Base-by-base conservation (phyloP, 2,113 vertebrate species). In the Bambusicola thoracicus region DNA sequence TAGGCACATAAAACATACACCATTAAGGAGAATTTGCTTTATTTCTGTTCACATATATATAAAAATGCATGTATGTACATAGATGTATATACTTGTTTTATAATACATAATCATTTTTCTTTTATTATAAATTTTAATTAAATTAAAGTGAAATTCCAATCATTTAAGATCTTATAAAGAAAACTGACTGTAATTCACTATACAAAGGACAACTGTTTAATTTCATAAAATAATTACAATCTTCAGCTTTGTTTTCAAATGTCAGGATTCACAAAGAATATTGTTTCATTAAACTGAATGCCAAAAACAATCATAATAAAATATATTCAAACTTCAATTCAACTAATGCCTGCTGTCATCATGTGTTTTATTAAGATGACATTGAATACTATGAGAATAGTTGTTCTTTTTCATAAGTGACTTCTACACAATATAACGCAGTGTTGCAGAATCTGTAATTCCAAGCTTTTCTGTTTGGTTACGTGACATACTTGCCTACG, bases 391-490 rank as follows among this genome's bases (percentile, higher is more conserved):
- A 51, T 13, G 15, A 34, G 8, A 22, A 87, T 43, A 51, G 65
- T 82, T 77, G 11, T 93, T 93, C 67, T 91, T 91, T 29, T 15
- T 81, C 38, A 67, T 81, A 92, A 81, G 85, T 66, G 1, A n/a
- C 38, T 89, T 68, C 29, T 73, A 73, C 36, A 61, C 36, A 93
- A 73, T 53, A 22, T 27, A 87, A 81, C 0, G 2, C 12, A 25
- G 29, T 84, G 34, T 32, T 89, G 82, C 32, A 76, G n/a, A 94
- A 92, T 81, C 75, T 62, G 87, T 95, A 76, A 86, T 3, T 7
- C 34, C 48, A 79, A 86, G 65, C 9, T 73, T 81, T 95, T 95
- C 86, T 76, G 16, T 84, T 91, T 92, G 70, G 84, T 89, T 86
- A 49, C 66, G 34, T 90, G 48, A 89, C 41, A 87, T 51, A 63